These are phyloP conservation scores for Leucosticte australis DNA, from an alignment of 2,113 vertebrate genomes.

Conservation along the genomic window DNA sequence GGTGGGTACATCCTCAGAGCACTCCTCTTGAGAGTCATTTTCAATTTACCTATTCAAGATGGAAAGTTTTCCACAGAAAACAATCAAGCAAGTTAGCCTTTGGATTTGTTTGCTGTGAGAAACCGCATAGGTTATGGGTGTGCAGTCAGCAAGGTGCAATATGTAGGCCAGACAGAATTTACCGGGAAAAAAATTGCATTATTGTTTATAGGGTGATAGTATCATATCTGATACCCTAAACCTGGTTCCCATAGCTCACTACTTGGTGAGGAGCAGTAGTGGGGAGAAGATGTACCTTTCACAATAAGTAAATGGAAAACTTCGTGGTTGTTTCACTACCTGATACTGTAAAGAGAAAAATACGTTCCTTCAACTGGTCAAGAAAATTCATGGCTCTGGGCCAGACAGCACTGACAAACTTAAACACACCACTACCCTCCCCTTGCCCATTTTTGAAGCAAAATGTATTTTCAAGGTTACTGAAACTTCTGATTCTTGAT, in stretches of 20 bases:
- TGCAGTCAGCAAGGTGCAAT: not conserved
- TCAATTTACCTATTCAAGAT: not conserved
- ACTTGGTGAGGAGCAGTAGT: not conserved
- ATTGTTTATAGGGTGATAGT: not conserved
- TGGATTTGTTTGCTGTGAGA: not conserved
- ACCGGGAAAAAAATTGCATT: not conserved
- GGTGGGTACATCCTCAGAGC: not conserved
- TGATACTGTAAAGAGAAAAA: not conserved
- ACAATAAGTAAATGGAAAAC: not conserved
- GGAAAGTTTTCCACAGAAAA: conserved; percentile 11
- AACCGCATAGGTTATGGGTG: not conserved
- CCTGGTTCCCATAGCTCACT: not conserved
- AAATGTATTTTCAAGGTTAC: not conserved
- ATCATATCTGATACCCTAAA: not conserved
- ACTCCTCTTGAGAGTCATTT: not conserved
- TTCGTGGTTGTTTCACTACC: not conserved
- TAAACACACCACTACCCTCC: not conserved
- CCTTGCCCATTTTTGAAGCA: accelerated
- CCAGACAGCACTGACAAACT: not conserved
- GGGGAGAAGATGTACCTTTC: not conserved
- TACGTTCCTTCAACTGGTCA: not conserved
- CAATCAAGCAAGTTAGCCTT: not conserved
- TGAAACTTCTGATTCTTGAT: not conserved
- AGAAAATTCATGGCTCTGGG: not conserved
- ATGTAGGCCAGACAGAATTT: not conserved